Base-by-base conservation (phyloP, 2,113 vertebrate species). In the Puffinus mauretanicus region DNA sequence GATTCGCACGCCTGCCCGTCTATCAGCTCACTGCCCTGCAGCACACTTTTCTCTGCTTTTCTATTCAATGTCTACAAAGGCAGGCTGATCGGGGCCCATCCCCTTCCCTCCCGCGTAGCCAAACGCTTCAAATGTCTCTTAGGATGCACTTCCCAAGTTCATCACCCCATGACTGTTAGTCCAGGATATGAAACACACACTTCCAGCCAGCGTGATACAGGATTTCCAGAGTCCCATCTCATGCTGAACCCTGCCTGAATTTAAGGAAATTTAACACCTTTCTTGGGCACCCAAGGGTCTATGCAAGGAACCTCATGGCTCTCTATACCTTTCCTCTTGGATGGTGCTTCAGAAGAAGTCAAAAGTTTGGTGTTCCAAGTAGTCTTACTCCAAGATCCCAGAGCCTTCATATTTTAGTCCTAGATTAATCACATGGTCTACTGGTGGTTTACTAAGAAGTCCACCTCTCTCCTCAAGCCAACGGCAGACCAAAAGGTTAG, bases 391-490 rank as follows among this genome's bases (percentile, higher is more conserved):
- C 75, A 94, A 91, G 70, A 91, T 79, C 29, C 66, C 61, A 95
- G 15, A 90, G n/a, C 47, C 57, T 94, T 88, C 34, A 7, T 24
- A 34, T 84, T 95, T 91, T 72, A 95, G 67, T 93, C 92, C 78
- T 66, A 94, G 38, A 51, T 82, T 86, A 86, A 54, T 57, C n/a
- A 93, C 24, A 26, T 40, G 57, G 54, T 84, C 75, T 67, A 79
- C 38, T 90, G 36, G 40, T 58, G 26, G 60, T 94, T 87, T 91
- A 90, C 52, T 91, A 90, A 57, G 32, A 64, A 82, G 65, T 91
- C 76, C 66, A 70, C 75, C 81, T 95, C 90, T 87, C 86, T 76
- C 61, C 82, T 90, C 84, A 86, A 88, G 73, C 72, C 90, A 95
- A 75, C 10, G 80, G 75, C 75, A 94, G 85, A 79, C 71, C n/a